Evolutionary conservation across 2,797 vertebrate genomes (phyloP), one percentile per base, ranked within the genome.

Genomic region (Lepilemur septentrionalis): DNA sequence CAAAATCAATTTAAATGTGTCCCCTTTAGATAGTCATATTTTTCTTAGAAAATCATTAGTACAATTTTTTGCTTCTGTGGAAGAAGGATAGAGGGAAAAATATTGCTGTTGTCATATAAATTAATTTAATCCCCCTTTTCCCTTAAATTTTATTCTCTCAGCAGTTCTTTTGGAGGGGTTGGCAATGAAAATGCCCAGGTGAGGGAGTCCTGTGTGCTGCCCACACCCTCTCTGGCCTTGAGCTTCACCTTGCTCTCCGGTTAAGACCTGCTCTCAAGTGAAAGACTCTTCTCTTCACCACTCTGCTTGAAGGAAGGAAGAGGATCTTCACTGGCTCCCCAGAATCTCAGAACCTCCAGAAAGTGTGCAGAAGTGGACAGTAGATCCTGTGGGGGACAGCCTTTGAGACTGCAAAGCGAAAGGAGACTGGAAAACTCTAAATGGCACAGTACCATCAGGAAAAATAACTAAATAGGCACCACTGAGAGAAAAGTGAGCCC

Each of bases 321-420:
- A 2, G 1, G 41, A 6, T 9, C 30, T 59, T 69, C 30, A 57
- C 7, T 46, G 18, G 50, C 18, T 73, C 28, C 59, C 35, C 46
- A 28, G n/a, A 0, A 25, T 13, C 63, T 57, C 0, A 61, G 94
- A 97, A 79, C 50, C 80, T 65, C 55, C 83, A 87, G 69, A 61
- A 92, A 93, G 20, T 2, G 3, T 93, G 95, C 73, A 87, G 75
- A 89, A 17, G 38, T 32, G 55, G 83, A 69, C 41, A 83, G 57
- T 35, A 5, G 75, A 97, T 86, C 93, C 91, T 93, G 5, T 20
- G 89, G 76, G 75, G 3, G 7, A 95, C 14, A 96, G 67, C 0
- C 2, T 97, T 97, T 95, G 85, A 95, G 89, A 88, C 90, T 93
- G 95, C 87, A 92, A 91, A 55, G 38, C 0, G 80, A 67, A 83